Percentiles rank a stretch among this genome's conserved stretches.
Evolutionary conservation across 2,797 vertebrate genomes (phyloP).

Genomic region (Capromys pilorides): DNA sequence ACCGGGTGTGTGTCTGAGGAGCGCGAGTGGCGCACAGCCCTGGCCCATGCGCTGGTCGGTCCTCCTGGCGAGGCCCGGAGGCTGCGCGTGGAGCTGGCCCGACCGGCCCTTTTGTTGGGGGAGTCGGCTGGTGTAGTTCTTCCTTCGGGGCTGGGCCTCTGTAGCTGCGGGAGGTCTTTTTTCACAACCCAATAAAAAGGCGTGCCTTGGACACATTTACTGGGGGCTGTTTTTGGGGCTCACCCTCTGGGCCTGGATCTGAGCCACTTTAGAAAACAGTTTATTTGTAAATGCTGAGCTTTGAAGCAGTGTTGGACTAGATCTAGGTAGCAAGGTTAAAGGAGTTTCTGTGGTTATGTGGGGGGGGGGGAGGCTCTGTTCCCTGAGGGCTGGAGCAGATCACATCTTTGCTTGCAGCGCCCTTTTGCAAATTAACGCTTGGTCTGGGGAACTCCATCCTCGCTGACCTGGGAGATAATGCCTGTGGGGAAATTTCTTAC

Average conservation of each 20-base stretch:
- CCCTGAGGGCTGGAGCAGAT: neutral
- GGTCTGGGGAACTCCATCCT: neutral
- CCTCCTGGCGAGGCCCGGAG: neutral
- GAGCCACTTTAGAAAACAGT: neutral
- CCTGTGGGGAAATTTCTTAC: too few species aligned
- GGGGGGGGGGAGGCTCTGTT: neutral
- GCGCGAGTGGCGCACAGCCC: neutral
- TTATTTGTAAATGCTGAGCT: neutral
- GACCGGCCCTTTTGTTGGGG: neutral
- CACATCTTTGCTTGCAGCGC: neutral
- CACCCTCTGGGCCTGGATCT: neutral
- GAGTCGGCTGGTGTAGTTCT: neutral
- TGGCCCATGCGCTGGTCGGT: neutral
- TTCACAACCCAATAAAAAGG: conserved; percentile 32
- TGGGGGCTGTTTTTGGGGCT: conserved; percentile 53
- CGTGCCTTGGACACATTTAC: neutral
- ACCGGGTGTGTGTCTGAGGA: neutral
- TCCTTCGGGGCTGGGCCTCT: neutral
- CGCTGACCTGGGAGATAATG: neutral
- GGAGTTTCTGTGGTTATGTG: neutral
- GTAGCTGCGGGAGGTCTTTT: neutral
- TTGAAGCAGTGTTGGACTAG: neutral
- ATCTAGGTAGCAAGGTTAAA: neutral
- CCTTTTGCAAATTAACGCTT: neutral
- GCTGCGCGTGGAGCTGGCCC: neutral